These are phyloP conservation scores for Mandrillus leucophaeus DNA, from an alignment of 2,113 vertebrate genomes.

Conservation along the genomic window DNA sequence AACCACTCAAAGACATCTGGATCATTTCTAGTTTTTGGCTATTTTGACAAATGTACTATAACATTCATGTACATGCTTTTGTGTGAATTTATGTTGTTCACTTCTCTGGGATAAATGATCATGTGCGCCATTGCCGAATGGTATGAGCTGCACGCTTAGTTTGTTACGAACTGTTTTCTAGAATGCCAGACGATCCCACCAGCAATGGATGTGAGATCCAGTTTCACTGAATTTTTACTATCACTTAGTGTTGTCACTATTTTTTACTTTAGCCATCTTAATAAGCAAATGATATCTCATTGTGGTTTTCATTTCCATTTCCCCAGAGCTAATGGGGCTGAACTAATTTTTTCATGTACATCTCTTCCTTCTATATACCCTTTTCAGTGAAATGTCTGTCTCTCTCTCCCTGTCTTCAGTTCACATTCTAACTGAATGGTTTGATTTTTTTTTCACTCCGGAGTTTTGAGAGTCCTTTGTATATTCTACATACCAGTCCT, in stretches of 20 bases:
- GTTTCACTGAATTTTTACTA: background rate
- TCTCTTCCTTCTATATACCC: background rate
- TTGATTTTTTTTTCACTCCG: background rate
- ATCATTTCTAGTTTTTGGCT: background rate
- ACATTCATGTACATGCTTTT: background rate
- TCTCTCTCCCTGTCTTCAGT: background rate
- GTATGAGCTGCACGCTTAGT: background rate
- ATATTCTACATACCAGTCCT: background rate
- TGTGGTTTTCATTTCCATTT: background rate
- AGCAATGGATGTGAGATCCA: background rate
- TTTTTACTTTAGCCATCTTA: background rate
- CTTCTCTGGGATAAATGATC: background rate
- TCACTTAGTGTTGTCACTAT: background rate
- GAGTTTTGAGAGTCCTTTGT: background rate
- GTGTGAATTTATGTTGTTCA: background rate
- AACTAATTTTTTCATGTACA: background rate
- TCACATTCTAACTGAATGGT: background rate
- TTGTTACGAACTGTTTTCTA: background rate
- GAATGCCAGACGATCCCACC: background rate
- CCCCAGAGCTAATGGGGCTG: background rate
- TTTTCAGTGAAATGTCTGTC: background rate
- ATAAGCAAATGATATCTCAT: background rate
- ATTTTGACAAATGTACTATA: background rate
- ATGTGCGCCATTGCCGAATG: background rate
- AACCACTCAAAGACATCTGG: background rate